A percentile compares a stretch with the other conserved stretches of the same genome.
phyloP scores from a whole-genome alignment of 2,797 vertebrate species.

The Gadopsis bispinosus region DNA sequence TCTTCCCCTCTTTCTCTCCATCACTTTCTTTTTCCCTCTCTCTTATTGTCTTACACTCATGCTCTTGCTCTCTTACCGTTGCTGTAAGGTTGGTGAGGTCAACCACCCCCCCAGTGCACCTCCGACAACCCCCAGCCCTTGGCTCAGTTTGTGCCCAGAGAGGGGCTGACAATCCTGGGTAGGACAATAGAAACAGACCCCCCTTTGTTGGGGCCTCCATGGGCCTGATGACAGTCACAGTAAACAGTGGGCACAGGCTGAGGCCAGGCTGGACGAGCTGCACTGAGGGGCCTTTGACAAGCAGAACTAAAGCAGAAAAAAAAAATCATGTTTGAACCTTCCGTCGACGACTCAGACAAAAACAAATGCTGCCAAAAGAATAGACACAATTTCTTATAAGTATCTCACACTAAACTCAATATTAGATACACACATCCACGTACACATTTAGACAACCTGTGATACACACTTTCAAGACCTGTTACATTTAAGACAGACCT shows the following conservation, averaged over 20 bases:
- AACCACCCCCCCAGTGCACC: constrained; percentile 53
- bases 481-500: neutral
- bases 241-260: constrained; percentile 90
- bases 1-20: constrained; percentile 57
- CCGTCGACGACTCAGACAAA: constrained; percentile 6
- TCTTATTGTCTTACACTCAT: constrained; percentile 42
- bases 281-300: constrained; percentile 91
- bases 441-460: constrained; percentile 3
- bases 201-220: constrained; percentile 94
- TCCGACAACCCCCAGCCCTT: constrained; percentile 59
- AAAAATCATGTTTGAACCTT: constrained; percentile 62
- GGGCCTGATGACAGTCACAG: constrained; percentile 92
- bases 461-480: neutral
- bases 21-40: constrained; percentile 39
- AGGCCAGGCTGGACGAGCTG: constrained; percentile 87
- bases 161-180: constrained; percentile 85
- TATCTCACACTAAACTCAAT: constrained; percentile 22
- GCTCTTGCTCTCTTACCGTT: constrained; percentile 47
- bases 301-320: constrained; percentile 80
- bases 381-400: neutral
- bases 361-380: constrained; percentile 24
- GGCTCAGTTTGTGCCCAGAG: constrained; percentile 76
- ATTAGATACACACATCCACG: neutral
- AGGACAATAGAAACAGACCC: constrained; percentile 94
- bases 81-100: constrained; percentile 67